Base-by-base conservation (phyloP, 2,113 vertebrate genomes). In the Thalassarche chlororhynchos region DNA sequence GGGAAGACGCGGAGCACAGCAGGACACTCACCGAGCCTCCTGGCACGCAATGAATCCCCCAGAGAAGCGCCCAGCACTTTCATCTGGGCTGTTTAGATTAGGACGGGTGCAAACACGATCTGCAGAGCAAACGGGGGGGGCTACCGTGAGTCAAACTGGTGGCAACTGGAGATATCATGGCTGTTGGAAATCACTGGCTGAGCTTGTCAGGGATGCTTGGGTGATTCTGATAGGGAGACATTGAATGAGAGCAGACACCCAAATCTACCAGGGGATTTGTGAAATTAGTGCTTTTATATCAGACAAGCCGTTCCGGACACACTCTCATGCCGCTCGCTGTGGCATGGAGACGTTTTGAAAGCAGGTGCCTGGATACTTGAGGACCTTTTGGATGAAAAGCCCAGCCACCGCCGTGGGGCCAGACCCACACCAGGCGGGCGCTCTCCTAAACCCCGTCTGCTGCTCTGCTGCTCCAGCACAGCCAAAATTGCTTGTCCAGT, bases 351-450 rank as follows among this genome's bases (percentile, higher is more conserved):
- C 0, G 2, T 44, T 76, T 61, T 66, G 52, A 82, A 68, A 86
- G 60, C 86, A 52, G 42, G 6, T 62, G 28, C 25, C 24, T 9
- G 1, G 36, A 28, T 26, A 61, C 10, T 9, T 8, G 9, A 93
- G 70, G 32, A 66, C 6, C 51, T 84, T 49, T n/a, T 42, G 40
- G 28, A 80, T 19, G 28, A 87, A 57, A 76, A 81, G 36, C 34
- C 25, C 36, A 51, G 58, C 28, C 51, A 46, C 16, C 1, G 3
- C 60, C 5, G 4, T 0, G 1, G 32, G 44, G 38, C 46, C 51
- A 65, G 55, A 47, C 25, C 12, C 26, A 72, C 0, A 0, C 25
- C 25, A 68, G 60, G 28, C 1, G 0, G 7, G 44, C 1, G 2
- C 19, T 65, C 26, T 80, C 57, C n/a, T 70, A 89, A 77, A 20